These are phyloP conservation scores for Lamprotornis superbus DNA, from an alignment of 2,113 vertebrate species.

Conservation along the genomic window DNA sequence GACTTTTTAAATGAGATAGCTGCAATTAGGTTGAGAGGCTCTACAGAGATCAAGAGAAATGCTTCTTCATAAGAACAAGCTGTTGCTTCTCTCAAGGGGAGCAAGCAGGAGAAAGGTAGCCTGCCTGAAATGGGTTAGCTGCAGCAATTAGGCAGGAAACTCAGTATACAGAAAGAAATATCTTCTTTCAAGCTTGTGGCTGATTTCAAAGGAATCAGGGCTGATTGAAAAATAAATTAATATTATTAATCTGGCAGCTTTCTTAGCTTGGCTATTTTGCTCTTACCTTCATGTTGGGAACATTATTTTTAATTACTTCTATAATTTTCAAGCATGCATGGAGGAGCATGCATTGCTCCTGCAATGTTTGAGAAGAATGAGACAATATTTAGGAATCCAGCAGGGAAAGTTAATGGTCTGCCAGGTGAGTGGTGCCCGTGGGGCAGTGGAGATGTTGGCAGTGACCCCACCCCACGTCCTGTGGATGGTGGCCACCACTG, in stretches of 20 bases:
- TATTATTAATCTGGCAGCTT: neutral
- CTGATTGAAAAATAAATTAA: neutral
- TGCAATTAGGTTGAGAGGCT: slow-evolving; percentile 47
- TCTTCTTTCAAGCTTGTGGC: neutral
- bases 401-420: neutral
- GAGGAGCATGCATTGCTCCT: neutral
- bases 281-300: neutral
- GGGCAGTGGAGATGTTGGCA: neutral
- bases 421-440: accelerated
- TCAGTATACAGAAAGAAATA: neutral
- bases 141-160: neutral
- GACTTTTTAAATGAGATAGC: neutral
- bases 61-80: neutral
- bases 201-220: neutral
- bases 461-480: accelerated
- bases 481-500: too few relatives aligned
- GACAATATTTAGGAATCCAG: neutral
- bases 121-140: neutral
- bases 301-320: neutral
- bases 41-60: slow-evolving; percentile 33
- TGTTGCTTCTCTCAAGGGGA: neutral
- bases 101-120: neutral
- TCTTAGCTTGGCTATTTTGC: neutral
- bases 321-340: neutral
- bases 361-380: neutral